Percentiles rank a stretch among this genome's conserved stretches.
Evolutionary conservation across 2,888 invertebrate species (phyloP).

Genomic region (Leptarthrus brevirostris): DNA sequence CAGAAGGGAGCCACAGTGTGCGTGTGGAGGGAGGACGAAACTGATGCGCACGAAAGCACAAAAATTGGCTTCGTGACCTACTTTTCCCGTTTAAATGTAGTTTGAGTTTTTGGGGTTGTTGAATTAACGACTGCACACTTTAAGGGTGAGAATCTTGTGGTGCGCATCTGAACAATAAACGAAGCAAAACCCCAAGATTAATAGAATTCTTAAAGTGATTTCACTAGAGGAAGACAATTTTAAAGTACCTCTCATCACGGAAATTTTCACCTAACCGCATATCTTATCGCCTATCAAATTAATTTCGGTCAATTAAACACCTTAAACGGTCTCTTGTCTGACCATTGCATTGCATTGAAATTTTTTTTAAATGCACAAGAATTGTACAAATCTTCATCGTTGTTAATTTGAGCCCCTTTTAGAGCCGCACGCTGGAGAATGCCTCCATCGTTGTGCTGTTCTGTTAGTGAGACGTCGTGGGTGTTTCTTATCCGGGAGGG

Average conservation of each 20-base stretch:
- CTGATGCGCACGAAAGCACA: constrained; percentile 39
- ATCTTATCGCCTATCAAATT: constrained; percentile 29
- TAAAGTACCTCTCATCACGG: constrained; percentile 8
- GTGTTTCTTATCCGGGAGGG: background rate
- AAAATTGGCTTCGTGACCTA: constrained; percentile 49
- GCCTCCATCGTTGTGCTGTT: background rate
- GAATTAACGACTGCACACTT: background rate
- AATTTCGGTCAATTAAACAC: constrained; percentile 45
- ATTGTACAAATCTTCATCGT: constrained; percentile 12
- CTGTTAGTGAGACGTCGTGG: background rate
- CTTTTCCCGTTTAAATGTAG: background rate
- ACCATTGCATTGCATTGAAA: constrained; percentile 23
- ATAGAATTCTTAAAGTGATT: constrained; percentile 2
- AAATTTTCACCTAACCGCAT: constrained; percentile 8
- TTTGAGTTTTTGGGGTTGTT: constrained; percentile 14
- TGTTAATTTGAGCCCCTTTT: background rate
- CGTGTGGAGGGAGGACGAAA: constrained; percentile 33
- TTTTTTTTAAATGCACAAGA: constrained; percentile 16
- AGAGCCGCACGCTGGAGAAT: background rate
- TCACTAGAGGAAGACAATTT: background rate
- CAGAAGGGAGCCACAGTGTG: constrained; percentile 24
- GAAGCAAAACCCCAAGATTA: background rate
- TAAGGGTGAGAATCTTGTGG: background rate
- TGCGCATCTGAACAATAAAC: background rate
- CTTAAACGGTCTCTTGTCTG: constrained; percentile 34